Base-by-base conservation (phyloP, 2,797 vertebrate species). In the Hoplostethus mediterraneus region DNA sequence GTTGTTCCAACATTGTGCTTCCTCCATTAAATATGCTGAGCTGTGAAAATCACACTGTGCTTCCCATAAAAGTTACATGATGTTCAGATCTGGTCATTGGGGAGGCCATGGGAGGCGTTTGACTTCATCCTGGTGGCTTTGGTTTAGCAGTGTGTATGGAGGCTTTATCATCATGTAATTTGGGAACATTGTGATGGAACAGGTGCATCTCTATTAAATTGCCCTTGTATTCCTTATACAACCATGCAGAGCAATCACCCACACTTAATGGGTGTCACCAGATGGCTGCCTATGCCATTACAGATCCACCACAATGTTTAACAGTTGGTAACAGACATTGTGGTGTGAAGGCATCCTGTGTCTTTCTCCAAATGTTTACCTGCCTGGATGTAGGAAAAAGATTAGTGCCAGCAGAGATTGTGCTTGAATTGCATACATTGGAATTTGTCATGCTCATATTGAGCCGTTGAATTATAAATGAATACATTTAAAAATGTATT, bases 131-230 rank as follows among this genome's bases (percentile, higher is more conserved):
- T 28, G 28, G 28, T 28, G 28, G 28, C 2, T 2, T 28, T 28
- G 28, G 28, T 28, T 28, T 28, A 28, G 28, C 28, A 28, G 28
- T 28, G 28, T 28, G 28, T 28, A 28, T 17, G 58, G 33, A 40
- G 12, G 25, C n/a, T 55, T 63, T 17, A 5, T 52, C 10, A 4
- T 0, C 6, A 52, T 60, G 53, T 45, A 52, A 61, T 28, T 49
- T 5, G 25, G 44, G n/a, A 64, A 55, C 51, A 77, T 64, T 21
- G 12, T 67, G 0, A 61, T 58, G 21, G 53, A 33, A 71, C 45
- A 45, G 16, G 52, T 66, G 73, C 73, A 67, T 73, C 75, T 76
- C 14, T 45, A 49, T 64, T 72, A 78, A 74, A 81, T 65, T 42
- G 25, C 31, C 28, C 42, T 67, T 48, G 48, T 1, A 57, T 79